Conservation (phyloP, 2,888 invertebrate species). For the Chrysolina haemoptera region DNA sequence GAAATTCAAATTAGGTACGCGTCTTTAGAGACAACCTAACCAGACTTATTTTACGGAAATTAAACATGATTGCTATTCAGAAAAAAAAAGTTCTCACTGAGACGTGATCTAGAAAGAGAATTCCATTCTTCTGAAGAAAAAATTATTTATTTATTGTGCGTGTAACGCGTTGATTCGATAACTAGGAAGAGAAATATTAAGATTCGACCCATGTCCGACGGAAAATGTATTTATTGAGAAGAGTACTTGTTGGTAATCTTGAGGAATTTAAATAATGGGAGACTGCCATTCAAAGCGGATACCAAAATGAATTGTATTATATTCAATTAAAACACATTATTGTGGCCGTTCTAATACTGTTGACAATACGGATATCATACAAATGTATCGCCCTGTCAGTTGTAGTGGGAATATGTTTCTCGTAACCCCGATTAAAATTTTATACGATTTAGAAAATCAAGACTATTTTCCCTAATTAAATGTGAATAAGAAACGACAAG, state of each 20-base stretch:
- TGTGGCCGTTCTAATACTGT: too few relatives aligned
- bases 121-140: constrained; percentile 42
- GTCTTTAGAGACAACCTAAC: constrained; percentile 52
- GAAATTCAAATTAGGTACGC: constrained; percentile 54
- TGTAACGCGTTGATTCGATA: constrained; percentile 43
- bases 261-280: not conserved
- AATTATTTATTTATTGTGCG: constrained; percentile 42
- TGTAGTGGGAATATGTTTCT: too few relatives aligned
- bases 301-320: not conserved
- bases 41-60: constrained; percentile 53
- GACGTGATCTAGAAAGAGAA: constrained; percentile 48
- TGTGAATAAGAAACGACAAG: too few relatives aligned
- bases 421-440: too few relatives aligned
- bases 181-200: constrained; percentile 28
- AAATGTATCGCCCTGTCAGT: too few relatives aligned
- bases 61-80: constrained; percentile 44
- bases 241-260: not conserved
- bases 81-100: constrained; percentile 51
- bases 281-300: not conserved
- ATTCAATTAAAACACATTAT: not conserved
- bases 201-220: constrained; percentile 17
- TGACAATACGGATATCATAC: too few relatives aligned
- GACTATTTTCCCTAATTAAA: too few relatives aligned
- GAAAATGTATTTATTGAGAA: not conserved
- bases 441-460: too few relatives aligned